Evolutionary conservation across 1,140 invertebrate genomes (phyloP), one percentile per base, ranked within the genome.

Genomic region (Aleiodes sp.): DNA sequence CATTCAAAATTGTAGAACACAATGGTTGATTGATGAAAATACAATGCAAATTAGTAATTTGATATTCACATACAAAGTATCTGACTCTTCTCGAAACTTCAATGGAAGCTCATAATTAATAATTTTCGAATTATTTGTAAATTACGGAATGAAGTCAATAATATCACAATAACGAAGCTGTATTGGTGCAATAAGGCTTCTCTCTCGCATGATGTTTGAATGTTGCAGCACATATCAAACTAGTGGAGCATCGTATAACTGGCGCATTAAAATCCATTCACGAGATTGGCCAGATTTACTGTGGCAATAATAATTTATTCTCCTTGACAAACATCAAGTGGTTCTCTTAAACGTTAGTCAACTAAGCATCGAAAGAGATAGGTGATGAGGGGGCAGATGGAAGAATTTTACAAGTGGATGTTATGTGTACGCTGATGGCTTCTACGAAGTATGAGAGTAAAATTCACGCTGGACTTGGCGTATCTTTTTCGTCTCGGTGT

Each of bases 271-370:
- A 72, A 73, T 71, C 74, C 73, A 71, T 76, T 71, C 70, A 63
- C 71, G 70, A 73, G 79, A 77, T 78, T 77, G 77, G 74, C 73
- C 72, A 76, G 78, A 81, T 79, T 80, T 78, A 77, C 74, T 70
- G 73, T 72, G 43, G 74, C 74, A 78, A 79, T 78, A 76, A 80
- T 79, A 80, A 81, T 80, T 80, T 77, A 81, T 81, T 81, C 74
- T 72, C 68, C 71, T 70, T 70, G 70, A 71, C 43, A 63, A 68
- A 70, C 62, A 63, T 70, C 78, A 78, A 77, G 75, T 77, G 74
- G 77, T 78, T 78, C 72, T 78, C 75, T 77, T 79, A 80, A 61
- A 79, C 75, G 72, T 78, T 68, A 72, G 73, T 68, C 71, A 69
- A 76, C n/a, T 26, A 43, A 73, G 71, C 69, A 28, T 57, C 66